Evolutionary conservation across 2,113 vertebrate genomes (phyloP).

Genomic region (Carassius gibelio): DNA sequence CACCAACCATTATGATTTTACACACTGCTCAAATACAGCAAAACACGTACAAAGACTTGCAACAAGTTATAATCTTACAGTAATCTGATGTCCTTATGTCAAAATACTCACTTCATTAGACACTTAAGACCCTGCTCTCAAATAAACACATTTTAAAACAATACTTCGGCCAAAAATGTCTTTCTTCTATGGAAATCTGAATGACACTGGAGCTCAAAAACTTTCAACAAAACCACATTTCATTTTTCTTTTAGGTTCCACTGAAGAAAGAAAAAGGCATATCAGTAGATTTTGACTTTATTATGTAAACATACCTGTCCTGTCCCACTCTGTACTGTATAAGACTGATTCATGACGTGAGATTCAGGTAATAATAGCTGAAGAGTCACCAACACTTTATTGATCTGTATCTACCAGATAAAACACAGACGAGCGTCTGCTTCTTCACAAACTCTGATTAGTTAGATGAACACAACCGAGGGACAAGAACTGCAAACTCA

Average conservation of each 20-base stretch:
- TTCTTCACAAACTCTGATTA: too few relatives aligned
- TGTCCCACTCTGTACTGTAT: not conserved
- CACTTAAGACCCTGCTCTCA: not conserved
- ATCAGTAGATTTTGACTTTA: not conserved
- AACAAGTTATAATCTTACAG: not conserved
- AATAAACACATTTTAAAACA: not conserved
- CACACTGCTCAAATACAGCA: conserved; percentile 1
- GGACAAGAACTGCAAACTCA: not conserved
- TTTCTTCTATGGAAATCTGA: not conserved
- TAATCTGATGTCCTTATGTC: not conserved
- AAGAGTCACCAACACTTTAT: not conserved
- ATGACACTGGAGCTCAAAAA: too few relatives aligned
- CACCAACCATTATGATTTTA: not conserved
- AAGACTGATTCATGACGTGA: not conserved
- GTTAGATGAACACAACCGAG: not conserved
- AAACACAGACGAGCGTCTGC: not conserved
- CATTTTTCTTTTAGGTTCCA: not conserved
- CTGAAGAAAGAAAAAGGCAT: not conserved
- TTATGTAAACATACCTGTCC: not conserved
- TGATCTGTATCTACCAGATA: not conserved
- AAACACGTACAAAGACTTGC: not conserved
- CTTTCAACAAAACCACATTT: too few relatives aligned
- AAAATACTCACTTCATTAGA: not conserved
- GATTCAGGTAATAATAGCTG: not conserved
- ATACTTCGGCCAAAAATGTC: not conserved